Percentiles rank a stretch among this genome's conserved stretches.
phyloP scores from a whole-genome alignment of 2,797 vertebrate species.

The Luscinia luscinia region DNA sequence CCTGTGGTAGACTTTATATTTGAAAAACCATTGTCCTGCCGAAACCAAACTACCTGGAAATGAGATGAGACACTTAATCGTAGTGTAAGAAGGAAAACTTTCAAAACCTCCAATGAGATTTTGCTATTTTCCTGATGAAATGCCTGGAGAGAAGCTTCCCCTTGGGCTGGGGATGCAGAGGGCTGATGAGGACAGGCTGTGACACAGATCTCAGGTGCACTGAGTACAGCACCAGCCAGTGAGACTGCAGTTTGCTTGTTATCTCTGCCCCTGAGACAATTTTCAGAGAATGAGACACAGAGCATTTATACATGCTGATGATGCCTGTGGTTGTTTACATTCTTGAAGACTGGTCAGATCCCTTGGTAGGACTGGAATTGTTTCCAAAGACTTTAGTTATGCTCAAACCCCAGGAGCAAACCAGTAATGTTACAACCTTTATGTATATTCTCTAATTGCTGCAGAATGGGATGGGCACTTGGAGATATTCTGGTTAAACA shows the following conservation, averaged over 20 bases:
- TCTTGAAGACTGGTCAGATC: neutral
- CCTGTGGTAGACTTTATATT: neutral
- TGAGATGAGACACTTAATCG: neutral
- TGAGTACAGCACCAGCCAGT: neutral
- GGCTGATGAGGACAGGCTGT: neutral
- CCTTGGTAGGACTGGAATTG: neutral
- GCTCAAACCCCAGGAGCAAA: neutral
- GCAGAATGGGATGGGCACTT: neutral
- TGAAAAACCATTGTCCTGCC: neutral
- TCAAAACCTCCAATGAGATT: neutral
- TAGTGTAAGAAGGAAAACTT: neutral
- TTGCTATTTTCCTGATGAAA: neutral
- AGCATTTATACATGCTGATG: neutral
- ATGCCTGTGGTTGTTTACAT: neutral
- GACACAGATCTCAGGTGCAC: neutral
- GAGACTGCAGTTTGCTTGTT: neutral
- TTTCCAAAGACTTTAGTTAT: neutral
- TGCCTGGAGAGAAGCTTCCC: neutral
- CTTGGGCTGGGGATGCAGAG: neutral
- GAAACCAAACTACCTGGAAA: neutral
- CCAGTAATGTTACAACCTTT: neutral
- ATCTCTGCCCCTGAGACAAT: neutral
- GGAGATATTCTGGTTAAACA: neutral
- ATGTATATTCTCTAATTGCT: neutral
- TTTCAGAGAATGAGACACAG: conserved; percentile 12